phyloP scores from a whole-genome alignment of 2,888 invertebrate genomes.

The Tiliacea aurago region DNA sequence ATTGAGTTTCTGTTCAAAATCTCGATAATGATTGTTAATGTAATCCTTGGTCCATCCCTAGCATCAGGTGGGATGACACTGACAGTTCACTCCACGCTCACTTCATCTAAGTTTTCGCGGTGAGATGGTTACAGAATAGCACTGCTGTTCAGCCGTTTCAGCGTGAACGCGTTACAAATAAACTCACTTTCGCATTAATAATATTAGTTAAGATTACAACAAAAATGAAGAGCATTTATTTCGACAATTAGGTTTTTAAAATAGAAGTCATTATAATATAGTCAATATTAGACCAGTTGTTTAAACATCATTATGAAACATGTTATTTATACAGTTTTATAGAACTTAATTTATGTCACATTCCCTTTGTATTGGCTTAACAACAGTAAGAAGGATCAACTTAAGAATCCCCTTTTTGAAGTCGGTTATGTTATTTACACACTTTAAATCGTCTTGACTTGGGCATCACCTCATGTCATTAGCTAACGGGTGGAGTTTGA shows the following conservation, averaged over 20 bases:
- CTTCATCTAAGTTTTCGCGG: too few species aligned
- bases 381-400: not conserved
- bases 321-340: conserved; percentile 16
- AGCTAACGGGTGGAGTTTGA: not conserved
- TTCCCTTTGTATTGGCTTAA: not conserved
- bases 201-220: too few species aligned
- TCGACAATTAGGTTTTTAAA: not conserved
- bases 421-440: not conserved
- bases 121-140: too few species aligned
- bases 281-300: conserved; percentile 9
- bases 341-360: not conserved
- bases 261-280: not conserved
- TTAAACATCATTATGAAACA: conserved; percentile 5
- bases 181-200: too few species aligned
- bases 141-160: too few species aligned
- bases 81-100: too few species aligned
- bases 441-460: not conserved
- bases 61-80: too few species aligned
- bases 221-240: not conserved
- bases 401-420: not conserved
- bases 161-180: too few species aligned
- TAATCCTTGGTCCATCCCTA: too few species aligned
- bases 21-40: too few species aligned
- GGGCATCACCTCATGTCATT: too few species aligned
- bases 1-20: too few species aligned